Evolutionary conservation across 2,797 vertebrate genomes (phyloP).

Genomic region (Podargus strigoides): DNA sequence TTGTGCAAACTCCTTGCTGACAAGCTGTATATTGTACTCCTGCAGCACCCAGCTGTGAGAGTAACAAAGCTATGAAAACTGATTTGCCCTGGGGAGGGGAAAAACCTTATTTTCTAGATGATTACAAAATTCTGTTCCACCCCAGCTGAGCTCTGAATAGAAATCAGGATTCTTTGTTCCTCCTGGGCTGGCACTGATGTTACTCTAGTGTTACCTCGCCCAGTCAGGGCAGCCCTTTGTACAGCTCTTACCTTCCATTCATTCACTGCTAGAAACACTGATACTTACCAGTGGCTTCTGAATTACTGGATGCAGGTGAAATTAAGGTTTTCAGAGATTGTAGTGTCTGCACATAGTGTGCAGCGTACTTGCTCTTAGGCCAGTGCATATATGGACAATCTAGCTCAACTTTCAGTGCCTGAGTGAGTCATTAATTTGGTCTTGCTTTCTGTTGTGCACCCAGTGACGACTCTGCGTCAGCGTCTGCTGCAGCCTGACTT

Average conservation of each 20-base stretch:
- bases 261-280: not conserved
- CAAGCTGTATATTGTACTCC: not conserved
- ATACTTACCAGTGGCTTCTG: not conserved
- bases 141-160: not conserved
- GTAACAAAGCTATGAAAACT: not conserved
- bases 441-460: not conserved
- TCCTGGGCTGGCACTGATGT: not conserved
- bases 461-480: conserved; percentile 95
- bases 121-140: not conserved
- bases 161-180: not conserved
- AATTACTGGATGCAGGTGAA: not conserved
- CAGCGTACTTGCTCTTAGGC: accelerated
- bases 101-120: not conserved
- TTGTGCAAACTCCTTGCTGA: not conserved
- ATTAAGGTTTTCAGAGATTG: not conserved
- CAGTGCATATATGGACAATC: accelerated
- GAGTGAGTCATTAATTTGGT: not conserved
- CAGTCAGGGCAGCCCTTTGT: not conserved
- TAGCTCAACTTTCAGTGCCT: not conserved
- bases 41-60: not conserved
- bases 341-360: accelerated
- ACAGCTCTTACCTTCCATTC: not conserved
- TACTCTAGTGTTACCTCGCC: not conserved
- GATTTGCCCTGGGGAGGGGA: not conserved
- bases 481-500: conserved; percentile 95